Percentiles rank a stretch among this genome's conserved stretches.
Conservation (phyloP, 2,797 vertebrate species). For the Spinus olivaceus region DNA sequence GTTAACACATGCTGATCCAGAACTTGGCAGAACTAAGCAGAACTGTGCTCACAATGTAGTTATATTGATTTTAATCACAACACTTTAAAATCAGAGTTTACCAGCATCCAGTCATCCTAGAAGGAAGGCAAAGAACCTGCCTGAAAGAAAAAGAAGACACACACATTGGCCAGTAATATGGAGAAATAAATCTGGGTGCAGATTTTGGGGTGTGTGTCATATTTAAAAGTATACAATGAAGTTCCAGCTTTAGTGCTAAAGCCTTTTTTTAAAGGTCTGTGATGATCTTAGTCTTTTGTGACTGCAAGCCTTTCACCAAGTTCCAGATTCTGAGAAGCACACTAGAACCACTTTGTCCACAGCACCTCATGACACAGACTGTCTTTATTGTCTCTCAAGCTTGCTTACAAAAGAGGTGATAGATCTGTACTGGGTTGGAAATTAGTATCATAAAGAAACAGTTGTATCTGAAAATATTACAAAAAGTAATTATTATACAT, state of each 20-base stretch:
- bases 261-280: neutral
- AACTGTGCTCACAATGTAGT: neutral
- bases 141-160: neutral
- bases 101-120: neutral
- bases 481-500: neutral
- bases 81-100: neutral
- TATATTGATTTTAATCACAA: neutral
- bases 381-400: neutral
- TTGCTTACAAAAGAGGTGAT: rapidly evolving
- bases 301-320: neutral
- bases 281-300: neutral
- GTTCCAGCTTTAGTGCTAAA: neutral
- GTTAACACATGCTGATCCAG: neutral
- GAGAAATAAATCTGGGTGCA: neutral
- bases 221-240: neutral
- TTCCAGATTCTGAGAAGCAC: neutral
- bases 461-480: neutral
- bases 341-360: neutral
- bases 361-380: neutral
- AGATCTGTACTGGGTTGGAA: neutral
- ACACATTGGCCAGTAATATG: neutral
- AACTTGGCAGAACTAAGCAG: neutral
- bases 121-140: neutral
- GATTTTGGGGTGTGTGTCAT: rapidly evolving
- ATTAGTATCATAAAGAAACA: neutral